Base-by-base conservation (phyloP, 2,888 invertebrate genomes). In the Clostera curtula region DNA sequence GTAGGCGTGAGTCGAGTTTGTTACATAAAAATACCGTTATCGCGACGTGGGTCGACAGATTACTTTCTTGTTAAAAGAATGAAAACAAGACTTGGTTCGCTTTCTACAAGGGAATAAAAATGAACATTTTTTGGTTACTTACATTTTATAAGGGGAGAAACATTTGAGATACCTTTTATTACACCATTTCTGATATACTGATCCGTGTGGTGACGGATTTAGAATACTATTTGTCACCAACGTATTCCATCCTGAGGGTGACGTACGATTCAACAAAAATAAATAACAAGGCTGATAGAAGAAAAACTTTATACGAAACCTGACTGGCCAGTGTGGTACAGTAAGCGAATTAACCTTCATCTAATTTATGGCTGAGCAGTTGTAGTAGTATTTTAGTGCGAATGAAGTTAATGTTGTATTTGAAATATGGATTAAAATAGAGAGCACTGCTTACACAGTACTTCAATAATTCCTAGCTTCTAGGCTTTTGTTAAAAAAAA, bases 1-100 rank as follows among this genome's bases (percentile, higher is more conserved):
- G 80, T 69, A 75, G 80, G 80, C 79, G 79, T 70, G 71, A 79
- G 63, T 71, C 65, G 66, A 69, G 74, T 72, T 79, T 77, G 77
- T 76, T 70, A 82, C 79, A 83, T 75, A 83, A 83, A 82, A 83
- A 83, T 82, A 70, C 73, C 65, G 80, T 79, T 82, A 80, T 77
- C 76, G 74, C 75, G 63, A 69, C 70, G 69, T 65, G 71, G 71
- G 76, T 73, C 77, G 75, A 77, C 77, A 82, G 79, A 82, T 82
- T 82, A 82, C 76, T 80, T 79, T 76, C 82, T 76, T 79, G 83
- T 83, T 82, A 80, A 79, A 68, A 76, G 71, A 75, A 76, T 77
- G 68, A 75, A 75, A 77, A 77, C 76, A 80, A 74, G 77, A 79
- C 67, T 71, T 66, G 68, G 72, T 73, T 72, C 68, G 65, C 67